Evolutionary conservation across 1,140 invertebrate genomes (phyloP).

Genomic region (Bombus turneri): DNA sequence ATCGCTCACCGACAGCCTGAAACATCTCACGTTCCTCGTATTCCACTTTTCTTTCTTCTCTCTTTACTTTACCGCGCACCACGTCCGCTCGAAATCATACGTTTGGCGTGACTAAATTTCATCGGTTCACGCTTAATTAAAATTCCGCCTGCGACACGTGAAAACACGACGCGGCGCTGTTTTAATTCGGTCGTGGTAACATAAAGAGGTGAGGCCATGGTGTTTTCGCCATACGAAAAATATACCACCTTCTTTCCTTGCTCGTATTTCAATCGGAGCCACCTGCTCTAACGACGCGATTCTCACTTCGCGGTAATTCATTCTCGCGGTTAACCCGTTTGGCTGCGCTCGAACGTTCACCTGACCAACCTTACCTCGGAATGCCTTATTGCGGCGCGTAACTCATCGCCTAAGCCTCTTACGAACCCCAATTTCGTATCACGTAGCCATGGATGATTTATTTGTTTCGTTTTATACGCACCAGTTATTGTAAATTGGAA

Average conservation of each 20-base stretch:
- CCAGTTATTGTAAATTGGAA: not conserved
- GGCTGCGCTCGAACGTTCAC: not conserved
- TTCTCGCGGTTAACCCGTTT: slow-evolving; percentile 8
- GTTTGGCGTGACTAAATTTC: slow-evolving; percentile 4
- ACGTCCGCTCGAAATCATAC: not conserved
- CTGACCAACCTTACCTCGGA: not conserved
- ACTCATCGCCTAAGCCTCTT: slow-evolving; percentile 24
- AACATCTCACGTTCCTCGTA: not conserved
- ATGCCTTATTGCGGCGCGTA: slow-evolving; percentile 3
- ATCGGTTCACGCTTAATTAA: slow-evolving; percentile 17
- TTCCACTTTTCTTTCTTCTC: not conserved
- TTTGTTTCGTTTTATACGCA: not conserved
- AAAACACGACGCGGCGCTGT: not conserved
- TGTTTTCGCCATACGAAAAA: not conserved
- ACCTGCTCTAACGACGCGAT: not conserved
- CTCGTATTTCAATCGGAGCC: not conserved
- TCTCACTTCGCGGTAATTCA: not conserved
- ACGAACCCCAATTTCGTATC: not conserved
- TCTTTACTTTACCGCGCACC: not conserved
- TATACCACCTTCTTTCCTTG: not conserved
- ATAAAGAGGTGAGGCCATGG: not conserved
- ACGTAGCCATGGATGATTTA: not conserved
- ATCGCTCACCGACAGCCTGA: not conserved
- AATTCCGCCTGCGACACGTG: not conserved
- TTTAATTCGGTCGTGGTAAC: not conserved